Conservation (phyloP, 2,888 invertebrate species). For the Protonemura montana region DNA sequence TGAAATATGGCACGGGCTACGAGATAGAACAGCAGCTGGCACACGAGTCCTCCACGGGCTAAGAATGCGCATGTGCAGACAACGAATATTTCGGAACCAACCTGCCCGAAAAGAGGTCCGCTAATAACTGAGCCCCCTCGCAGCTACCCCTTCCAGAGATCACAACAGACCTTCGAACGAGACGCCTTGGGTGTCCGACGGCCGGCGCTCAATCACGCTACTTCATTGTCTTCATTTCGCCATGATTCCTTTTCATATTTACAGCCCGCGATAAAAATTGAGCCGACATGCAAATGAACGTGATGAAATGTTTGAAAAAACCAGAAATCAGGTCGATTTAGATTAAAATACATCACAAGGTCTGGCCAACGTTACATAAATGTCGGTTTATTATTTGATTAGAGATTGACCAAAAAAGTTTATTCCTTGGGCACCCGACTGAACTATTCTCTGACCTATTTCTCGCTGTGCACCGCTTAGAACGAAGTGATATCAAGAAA, state of each 20-base stretch:
- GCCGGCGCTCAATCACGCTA: not conserved
- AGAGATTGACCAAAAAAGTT: not conserved
- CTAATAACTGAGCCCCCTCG: not conserved
- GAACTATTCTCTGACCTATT: too few relatives aligned
- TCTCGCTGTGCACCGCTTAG: not conserved
- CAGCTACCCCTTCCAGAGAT: not conserved
- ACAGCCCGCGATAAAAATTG: slow-evolving; percentile 3
- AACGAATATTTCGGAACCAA: not conserved
- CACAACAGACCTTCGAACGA: not conserved
- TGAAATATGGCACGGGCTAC: not conserved
- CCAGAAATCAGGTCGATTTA: not conserved
- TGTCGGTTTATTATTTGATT: not conserved
- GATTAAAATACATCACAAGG: not conserved
- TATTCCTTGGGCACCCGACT: not conserved
- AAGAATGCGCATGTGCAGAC: not conserved
- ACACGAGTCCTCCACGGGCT: not conserved
- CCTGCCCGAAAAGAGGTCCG: not conserved
- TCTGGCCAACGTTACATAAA: not conserved
- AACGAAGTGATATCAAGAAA: not conserved
- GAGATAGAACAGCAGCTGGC: not conserved
- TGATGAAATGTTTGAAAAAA: not conserved
- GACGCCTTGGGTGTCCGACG: not conserved
- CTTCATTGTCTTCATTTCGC: not conserved
- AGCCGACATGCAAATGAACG: not conserved
- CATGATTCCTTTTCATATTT: not conserved